phyloP scores from a whole-genome alignment of 2,113 vertebrate genomes.

The Myanophis thanlyinensis region DNA sequence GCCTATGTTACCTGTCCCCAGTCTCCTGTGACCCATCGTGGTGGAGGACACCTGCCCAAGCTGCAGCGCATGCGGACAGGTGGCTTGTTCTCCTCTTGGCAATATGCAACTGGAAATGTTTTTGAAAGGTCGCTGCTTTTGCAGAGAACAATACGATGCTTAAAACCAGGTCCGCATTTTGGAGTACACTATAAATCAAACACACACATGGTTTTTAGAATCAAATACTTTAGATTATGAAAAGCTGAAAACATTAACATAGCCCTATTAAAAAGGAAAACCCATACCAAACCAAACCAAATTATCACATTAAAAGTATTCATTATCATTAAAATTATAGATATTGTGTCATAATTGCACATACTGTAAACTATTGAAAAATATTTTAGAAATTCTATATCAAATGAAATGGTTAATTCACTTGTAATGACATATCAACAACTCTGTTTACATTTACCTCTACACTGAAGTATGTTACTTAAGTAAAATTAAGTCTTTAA shows the following conservation, averaged over 20 bases:
- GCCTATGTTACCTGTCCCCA: constrained; percentile 88
- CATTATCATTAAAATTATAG: neutral
- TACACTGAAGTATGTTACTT: neutral
- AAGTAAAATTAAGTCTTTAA: neutral
- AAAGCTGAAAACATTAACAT: neutral
- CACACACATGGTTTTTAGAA: constrained; percentile 6
- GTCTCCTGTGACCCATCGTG: constrained; percentile 94
- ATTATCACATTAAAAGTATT: neutral
- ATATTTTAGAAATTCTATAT: neutral
- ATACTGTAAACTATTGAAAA: neutral
- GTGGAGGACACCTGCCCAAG: constrained; percentile 90
- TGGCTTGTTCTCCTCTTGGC: constrained; percentile 87
- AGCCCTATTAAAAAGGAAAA: neutral
- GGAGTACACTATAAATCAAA: constrained; percentile 83
- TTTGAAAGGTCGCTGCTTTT: constrained; percentile 94
- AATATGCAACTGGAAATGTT: constrained; percentile 86
- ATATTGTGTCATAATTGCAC: neutral
- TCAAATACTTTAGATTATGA: neutral
- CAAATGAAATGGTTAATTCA: neutral
- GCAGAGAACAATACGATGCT: constrained; percentile 94
- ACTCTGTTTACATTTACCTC: neutral
- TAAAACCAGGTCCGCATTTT: constrained; percentile 94
- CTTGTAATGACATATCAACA: neutral
- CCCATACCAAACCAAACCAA: neutral
- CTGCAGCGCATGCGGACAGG: constrained; percentile 92